Conservation (phyloP, 2,888 invertebrate species). For the Colostygia pectinataria region DNA sequence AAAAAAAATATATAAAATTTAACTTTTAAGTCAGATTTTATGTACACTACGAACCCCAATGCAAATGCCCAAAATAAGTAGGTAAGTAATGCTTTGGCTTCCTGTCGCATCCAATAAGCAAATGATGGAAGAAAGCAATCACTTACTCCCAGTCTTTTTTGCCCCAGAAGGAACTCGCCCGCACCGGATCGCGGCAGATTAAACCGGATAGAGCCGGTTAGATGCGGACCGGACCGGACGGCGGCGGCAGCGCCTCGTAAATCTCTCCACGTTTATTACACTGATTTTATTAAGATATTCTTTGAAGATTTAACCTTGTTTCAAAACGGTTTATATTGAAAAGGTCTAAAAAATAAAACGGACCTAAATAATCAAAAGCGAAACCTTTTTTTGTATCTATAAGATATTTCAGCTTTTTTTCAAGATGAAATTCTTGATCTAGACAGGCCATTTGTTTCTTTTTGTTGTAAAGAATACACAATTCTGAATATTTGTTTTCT, state of each 20-base stretch:
- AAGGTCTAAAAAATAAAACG: not conserved
- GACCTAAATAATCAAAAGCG: not conserved
- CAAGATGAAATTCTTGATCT: not conserved
- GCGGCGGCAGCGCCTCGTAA: constrained; percentile 46
- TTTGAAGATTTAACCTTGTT: constrained; percentile 19
- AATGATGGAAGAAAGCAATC: constrained; percentile 1
- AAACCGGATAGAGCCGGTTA: constrained; percentile 43
- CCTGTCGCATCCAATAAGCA: not conserved
- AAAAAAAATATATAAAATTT: too few relatives aligned
- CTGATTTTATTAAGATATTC: constrained; percentile 44
- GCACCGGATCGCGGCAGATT: constrained; percentile 35
- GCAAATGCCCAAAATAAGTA: too few relatives aligned
- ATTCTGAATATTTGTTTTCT: too few relatives aligned
- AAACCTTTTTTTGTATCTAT: not conserved
- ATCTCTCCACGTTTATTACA: constrained; percentile 56
- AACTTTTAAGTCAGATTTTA: too few relatives aligned
- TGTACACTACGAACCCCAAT: too few relatives aligned
- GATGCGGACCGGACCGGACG: constrained; percentile 45
- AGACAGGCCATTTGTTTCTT: constrained; percentile 1
- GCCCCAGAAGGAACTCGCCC: constrained; percentile 16
- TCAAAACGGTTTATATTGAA: constrained; percentile 4
- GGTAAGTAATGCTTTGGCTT: too few relatives aligned
- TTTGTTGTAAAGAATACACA: too few relatives aligned
- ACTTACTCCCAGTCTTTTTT: constrained; percentile 3
- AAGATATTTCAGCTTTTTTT: not conserved